Evolutionary conservation across 2,888 invertebrate species (phyloP).

Genomic region (Cenopis cana): DNA sequence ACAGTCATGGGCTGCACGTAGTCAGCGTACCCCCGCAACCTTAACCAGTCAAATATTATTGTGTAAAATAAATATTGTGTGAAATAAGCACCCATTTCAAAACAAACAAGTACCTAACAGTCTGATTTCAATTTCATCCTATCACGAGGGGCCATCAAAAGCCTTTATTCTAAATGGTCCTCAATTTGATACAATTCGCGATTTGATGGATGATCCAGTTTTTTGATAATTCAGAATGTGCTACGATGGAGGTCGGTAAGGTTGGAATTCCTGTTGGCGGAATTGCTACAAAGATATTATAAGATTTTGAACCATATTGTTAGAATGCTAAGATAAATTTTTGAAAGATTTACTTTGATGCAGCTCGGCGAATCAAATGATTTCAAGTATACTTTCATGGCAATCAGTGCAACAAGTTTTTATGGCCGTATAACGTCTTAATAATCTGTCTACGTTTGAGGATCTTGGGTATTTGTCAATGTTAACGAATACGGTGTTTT

Average conservation of each 20-base stretch:
- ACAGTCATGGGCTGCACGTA: no score
- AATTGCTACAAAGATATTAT: no score
- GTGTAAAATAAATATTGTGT: slow-evolving; percentile 8
- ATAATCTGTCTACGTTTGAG: neutral
- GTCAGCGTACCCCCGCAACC: no score
- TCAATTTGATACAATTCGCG: slow-evolving; percentile 31
- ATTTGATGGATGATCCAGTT: slow-evolving; percentile 38
- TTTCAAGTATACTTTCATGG: slow-evolving; percentile 9
- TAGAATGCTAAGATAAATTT: no score
- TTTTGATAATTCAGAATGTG: slow-evolving; percentile 26
- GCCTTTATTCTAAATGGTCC: slow-evolving; percentile 32
- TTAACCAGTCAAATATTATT: neutral
- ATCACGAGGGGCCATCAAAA: slow-evolving; percentile 31
- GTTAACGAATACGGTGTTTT: no score
- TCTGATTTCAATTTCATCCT: slow-evolving; percentile 34
- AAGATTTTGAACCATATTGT: no score
- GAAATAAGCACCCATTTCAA: slow-evolving; percentile 31
- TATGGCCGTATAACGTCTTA: slow-evolving; percentile 1
- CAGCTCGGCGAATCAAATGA: no score
- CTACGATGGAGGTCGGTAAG: slow-evolving; percentile 12
- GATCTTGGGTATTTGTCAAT: neutral
- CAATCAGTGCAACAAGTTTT: slow-evolving; percentile 4
- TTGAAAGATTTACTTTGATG: no score
- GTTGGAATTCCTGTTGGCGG: no score
- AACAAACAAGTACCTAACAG: slow-evolving; percentile 42